These are phyloP conservation scores for Hypolimnas misippus DNA, from an alignment of 2,888 invertebrate species.

Conservation along the genomic window DNA sequence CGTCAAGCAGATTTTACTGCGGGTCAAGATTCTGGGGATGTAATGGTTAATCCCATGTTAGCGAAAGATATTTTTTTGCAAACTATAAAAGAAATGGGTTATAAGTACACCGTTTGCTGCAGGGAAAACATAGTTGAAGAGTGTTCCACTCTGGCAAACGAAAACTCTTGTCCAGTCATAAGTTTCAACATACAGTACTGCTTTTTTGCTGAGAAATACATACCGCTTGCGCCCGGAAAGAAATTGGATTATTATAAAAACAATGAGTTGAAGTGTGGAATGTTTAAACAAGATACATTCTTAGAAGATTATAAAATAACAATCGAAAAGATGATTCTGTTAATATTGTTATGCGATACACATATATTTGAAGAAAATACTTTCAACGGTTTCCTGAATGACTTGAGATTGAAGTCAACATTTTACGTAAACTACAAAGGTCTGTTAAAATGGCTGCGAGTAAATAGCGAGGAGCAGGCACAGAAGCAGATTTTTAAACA, in stretches of 20 bases:
- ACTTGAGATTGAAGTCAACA: too few relatives aligned
- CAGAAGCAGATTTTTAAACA: constrained; percentile 8
- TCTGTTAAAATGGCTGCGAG: constrained; percentile 8
- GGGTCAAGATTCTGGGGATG: neutral
- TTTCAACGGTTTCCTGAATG: constrained; percentile 7
- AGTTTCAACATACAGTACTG: constrained; percentile 52
- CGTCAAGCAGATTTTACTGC: constrained; percentile 12
- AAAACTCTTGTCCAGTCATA: constrained; percentile 53
- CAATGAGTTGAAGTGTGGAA: constrained; percentile 13
- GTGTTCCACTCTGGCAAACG: constrained; percentile 53
- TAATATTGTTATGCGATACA: constrained; percentile 10
- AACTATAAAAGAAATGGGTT: constrained; percentile 51
- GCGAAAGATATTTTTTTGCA: constrained; percentile 48
- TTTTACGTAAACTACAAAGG: neutral
- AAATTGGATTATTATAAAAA: constrained; percentile 40
- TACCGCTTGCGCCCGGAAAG: constrained; percentile 36
- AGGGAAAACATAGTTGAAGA: constrained; percentile 49
- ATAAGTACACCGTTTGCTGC: constrained; percentile 50
- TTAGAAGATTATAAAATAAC: constrained; percentile 13
- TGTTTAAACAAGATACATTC: constrained; percentile 9
- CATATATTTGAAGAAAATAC: constrained; percentile 13
- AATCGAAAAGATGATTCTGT: constrained; percentile 10
- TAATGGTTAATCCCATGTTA: constrained; percentile 45
- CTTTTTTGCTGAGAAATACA: constrained; percentile 51
- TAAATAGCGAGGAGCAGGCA: neutral